A percentile compares a stretch with the other conserved stretches of the same genome.
phyloP scores from a whole-genome alignment of 2,888 invertebrate genomes.

The Geophilus truncorum region DNA sequence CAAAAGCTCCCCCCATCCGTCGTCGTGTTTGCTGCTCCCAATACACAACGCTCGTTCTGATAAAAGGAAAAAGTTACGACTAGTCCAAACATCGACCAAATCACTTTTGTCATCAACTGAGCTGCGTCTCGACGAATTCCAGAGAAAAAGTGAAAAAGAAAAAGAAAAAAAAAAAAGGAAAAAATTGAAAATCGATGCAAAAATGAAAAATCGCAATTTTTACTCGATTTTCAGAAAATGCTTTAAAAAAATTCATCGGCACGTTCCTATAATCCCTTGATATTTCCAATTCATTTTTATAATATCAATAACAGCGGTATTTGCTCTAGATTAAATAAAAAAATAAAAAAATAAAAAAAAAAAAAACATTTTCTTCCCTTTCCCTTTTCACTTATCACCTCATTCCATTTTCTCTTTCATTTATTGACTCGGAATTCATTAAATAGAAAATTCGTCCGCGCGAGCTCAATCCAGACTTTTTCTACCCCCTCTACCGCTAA shows the following conservation, averaged over 20 bases:
- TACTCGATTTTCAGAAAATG: no score
- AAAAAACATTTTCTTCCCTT: background rate
- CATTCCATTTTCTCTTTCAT: background rate
- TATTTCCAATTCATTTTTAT: background rate
- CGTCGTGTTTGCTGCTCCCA: background rate
- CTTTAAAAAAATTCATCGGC: background rate
- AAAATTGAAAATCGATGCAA: no score
- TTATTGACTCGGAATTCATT: background rate
- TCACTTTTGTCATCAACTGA: background rate
- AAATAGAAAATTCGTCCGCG: background rate
- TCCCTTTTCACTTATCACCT: background rate
- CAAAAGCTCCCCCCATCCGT: background rate
- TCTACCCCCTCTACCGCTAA: no score
- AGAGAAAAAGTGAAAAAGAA: background rate
- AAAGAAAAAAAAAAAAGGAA: no score
- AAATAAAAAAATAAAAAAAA: background rate
- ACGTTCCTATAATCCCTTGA: background rate
- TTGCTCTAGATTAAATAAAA: background rate
- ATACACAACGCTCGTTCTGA: background rate
- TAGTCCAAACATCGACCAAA: background rate
- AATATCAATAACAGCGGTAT: background rate
- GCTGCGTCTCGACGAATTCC: background rate
- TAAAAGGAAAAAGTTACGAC: background rate
- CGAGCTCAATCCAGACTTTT: background rate
- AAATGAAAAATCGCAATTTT: no score